Evolutionary conservation across 2,888 invertebrate genomes (phyloP).

Genomic region (Oegoconia quadripuncta): DNA sequence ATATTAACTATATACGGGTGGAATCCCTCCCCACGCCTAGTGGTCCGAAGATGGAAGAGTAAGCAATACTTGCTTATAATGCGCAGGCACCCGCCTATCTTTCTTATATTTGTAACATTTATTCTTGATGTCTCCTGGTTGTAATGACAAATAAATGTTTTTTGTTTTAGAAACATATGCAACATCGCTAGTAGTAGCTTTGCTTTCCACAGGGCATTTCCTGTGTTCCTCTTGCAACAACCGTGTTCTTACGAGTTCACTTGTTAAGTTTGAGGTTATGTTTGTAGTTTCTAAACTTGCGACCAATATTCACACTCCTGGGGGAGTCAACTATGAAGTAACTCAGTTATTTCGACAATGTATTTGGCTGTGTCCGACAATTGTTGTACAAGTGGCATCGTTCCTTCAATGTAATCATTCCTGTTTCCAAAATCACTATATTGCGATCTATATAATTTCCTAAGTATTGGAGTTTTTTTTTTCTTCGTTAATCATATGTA

Average conservation of each 20-base stretch:
- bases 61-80: no score
- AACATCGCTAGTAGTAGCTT: no score
- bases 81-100: no score
- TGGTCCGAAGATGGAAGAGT: no score
- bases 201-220: not conserved
- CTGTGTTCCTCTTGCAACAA: conserved; percentile 2
- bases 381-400: conserved; percentile 1
- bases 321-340: not conserved
- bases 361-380: not conserved
- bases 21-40: no score
- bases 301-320: not conserved
- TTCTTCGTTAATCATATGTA: no score
- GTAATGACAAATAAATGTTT: not conserved
- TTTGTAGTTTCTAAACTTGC: conserved; percentile 1
- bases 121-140: not conserved
- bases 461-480: no score
- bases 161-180: not conserved
- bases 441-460: not conserved
- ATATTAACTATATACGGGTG: no score
- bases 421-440: not conserved
- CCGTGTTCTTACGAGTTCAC: not conserved
- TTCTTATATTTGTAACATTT: not conserved
- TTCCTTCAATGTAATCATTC: conserved; percentile 1
- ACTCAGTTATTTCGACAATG: conserved; percentile 3
- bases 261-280: not conserved